phyloP scores from a whole-genome alignment of 1,140 invertebrate species.

The Cotesia typhae region DNA sequence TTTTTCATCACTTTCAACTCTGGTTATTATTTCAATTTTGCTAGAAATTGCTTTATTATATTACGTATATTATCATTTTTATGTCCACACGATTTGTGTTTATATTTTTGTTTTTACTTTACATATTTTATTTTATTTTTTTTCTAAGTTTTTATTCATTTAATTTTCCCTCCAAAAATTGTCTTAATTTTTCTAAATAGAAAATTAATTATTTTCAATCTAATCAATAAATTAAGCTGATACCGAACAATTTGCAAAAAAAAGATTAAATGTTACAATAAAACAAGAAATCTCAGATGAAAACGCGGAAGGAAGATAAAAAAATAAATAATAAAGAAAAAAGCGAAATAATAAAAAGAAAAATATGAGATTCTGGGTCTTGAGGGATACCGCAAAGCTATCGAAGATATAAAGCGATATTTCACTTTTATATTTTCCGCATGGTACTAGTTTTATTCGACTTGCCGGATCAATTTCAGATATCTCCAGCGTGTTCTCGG shows the following conservation, averaged over 20 bases:
- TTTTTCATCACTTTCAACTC: slow-evolving; percentile 4
- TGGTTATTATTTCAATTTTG: background rate
- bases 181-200: no score
- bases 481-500: slow-evolving; percentile 28
- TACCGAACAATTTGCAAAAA: no score
- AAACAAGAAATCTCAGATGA: slow-evolving; percentile 7
- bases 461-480: slow-evolving; percentile 37
- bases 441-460: slow-evolving; percentile 22
- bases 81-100: background rate
- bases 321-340: no score
- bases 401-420: slow-evolving; percentile 30
- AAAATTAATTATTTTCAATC: no score
- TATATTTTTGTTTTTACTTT: no score
- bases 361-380: background rate
- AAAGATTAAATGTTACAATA: no score
- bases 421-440: slow-evolving; percentile 40
- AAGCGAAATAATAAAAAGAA: background rate
- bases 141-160: no score
- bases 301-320: background rate
- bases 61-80: background rate
- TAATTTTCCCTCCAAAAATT: no score
- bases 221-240: no score
- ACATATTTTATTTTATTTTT: no score
- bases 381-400: slow-evolving; percentile 15
- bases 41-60: background rate